Conservation (phyloP, 2,888 invertebrate genomes). For the Caradrina kadenii region DNA sequence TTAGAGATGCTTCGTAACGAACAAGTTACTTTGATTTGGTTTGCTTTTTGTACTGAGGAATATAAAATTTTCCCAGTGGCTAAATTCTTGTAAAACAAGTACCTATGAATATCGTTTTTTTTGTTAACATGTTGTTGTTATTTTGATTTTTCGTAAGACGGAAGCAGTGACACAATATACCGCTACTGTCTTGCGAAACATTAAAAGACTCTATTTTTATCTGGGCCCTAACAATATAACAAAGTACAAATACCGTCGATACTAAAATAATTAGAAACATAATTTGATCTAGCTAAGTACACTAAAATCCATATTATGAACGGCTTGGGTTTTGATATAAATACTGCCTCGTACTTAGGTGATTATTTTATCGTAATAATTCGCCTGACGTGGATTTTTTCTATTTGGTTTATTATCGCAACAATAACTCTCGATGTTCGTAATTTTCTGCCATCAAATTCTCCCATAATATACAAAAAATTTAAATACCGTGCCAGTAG, state of each 20-base stretch:
- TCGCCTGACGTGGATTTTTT: not conserved
- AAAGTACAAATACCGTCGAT: not conserved
- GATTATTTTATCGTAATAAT: not conserved
- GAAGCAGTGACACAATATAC: not conserved
- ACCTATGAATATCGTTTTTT: too few species aligned
- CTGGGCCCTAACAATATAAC: not conserved
- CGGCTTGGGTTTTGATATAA: not conserved
- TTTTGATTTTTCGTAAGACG: too few species aligned
- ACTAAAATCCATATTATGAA: constrained; percentile 4
- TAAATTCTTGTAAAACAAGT: too few species aligned
- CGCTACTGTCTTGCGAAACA: not conserved
- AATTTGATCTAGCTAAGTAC: not conserved
- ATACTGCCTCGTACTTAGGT: not conserved
- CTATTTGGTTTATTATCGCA: constrained; percentile 16
- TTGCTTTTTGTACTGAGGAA: too few species aligned
- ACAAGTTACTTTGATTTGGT: too few species aligned
- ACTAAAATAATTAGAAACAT: constrained; percentile 17
- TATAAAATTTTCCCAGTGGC: too few species aligned
- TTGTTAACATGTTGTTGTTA: too few species aligned
- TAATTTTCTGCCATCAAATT: constrained; percentile 52
- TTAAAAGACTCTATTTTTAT: not conserved
- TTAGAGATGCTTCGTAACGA: too few species aligned
- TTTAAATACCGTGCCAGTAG: constrained; percentile 9
- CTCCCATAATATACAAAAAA: constrained; percentile 20
- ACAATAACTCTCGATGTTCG: constrained; percentile 55